Base-by-base conservation (phyloP, 1,140 invertebrate species). In the Eurosta solidaginis region DNA sequence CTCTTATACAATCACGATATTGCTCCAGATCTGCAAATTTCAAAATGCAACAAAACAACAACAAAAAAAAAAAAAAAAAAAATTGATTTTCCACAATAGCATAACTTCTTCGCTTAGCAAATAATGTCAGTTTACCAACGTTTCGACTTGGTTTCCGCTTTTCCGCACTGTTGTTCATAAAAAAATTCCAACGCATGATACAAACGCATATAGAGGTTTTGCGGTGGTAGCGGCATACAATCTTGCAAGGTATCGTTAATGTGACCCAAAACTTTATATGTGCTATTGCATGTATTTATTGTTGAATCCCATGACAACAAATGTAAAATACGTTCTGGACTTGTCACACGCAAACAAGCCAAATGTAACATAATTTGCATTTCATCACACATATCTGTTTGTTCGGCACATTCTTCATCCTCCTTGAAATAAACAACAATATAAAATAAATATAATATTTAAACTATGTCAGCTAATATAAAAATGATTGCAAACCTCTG, bases 301-400 rank as follows among this genome's bases (percentile, higher is more conserved):
- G 84, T 36, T 7, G 80, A 79, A 1, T 82, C 81, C 59, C 81
- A 79, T 0, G 86, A 79, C 45, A 87, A 59, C 25, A 87, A 52
- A 40, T 83, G 59, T 4, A 87, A 78, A 78, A 87, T 85, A 7
- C 86, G 79, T 77, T 87, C 86, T 12, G 86, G 86, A 81, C 86
- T 86, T 9, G 82, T 79, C 10, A 84, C 78, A 63, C 86, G 83
- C 3, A 87, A 80, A 3, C 83, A 81, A 14, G 86, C 86, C 73
- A 87, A 77, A 77, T 85, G 84, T 75, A 84, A 73, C 20, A 87
- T 77, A 40, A 87, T 49, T 9, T 82, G 82, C 79, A 87, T 87
- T 45, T 87, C 86, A 40, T 87, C 82, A 77, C 86, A 87, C 59
- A 40, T 10, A 20, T 68, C 59, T 6, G 29, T 29, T 68, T 68